These are phyloP conservation scores for Teleogryllus occipitalis DNA, from an alignment of 1,140 invertebrate genomes.

Conservation along the genomic window DNA sequence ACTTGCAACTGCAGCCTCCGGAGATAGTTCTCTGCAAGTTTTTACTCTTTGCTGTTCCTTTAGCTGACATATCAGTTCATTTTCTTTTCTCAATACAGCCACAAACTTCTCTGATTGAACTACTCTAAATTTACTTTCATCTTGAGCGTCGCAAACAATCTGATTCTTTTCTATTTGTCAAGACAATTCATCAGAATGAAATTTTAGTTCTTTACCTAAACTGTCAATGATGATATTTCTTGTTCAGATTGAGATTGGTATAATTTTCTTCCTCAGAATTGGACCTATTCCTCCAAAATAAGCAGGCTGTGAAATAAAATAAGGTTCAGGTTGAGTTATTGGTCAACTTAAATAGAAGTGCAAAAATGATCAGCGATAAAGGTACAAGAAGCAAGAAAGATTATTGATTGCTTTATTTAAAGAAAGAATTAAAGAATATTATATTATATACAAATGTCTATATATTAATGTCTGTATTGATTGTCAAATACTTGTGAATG, in stretches of 20 bases:
- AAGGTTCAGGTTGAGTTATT: slow-evolving; percentile 11
- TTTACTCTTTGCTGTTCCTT: too few relatives aligned
- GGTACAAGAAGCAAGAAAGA: not conserved
- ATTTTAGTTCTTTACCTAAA: too few relatives aligned
- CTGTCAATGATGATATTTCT: slow-evolving; percentile 14
- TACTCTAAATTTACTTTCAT: too few relatives aligned
- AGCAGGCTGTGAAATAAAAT: slow-evolving; percentile 21
- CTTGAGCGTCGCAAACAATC: too few relatives aligned
- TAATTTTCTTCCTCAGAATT: slow-evolving; percentile 16
- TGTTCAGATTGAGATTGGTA: not conserved
- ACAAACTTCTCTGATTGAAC: too few relatives aligned
- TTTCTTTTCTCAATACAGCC: too few relatives aligned
- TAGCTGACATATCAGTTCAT: too few relatives aligned
- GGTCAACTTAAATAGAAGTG: not conserved
- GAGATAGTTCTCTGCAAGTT: too few relatives aligned
- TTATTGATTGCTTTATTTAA: slow-evolving; percentile 11
- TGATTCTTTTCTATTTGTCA: too few relatives aligned
- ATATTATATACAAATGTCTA: slow-evolving; percentile 10
- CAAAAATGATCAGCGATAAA: slow-evolving; percentile 4
- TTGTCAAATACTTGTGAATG: not conserved
- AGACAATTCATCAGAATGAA: too few relatives aligned
- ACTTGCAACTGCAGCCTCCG: too few relatives aligned
- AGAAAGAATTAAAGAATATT: slow-evolving; percentile 9
- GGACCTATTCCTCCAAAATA: slow-evolving; percentile 17
- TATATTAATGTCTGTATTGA: slow-evolving; percentile 6